Conservation (phyloP, 2,888 invertebrate species). For the Drosophila kambysellisi region DNA sequence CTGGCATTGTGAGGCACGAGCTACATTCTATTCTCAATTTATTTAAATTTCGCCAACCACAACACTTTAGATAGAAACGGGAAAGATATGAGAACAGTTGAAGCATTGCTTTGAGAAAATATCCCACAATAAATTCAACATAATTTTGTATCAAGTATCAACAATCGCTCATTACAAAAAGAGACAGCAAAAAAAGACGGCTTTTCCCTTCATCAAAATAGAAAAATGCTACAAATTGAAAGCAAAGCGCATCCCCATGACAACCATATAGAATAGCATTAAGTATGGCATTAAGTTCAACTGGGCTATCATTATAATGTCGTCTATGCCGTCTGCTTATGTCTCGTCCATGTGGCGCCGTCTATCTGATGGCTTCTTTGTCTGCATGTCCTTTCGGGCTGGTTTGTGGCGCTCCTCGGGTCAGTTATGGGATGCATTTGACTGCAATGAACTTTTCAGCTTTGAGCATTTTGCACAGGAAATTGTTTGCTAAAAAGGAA, state of each 20-base stretch:
- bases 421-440: constrained; percentile 54
- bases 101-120: not conserved
- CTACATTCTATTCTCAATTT: not conserved
- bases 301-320: constrained; percentile 48
- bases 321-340: constrained; percentile 35
- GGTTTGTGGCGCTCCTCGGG: constrained; percentile 21
- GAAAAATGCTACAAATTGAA: constrained; percentile 1
- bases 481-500: constrained; percentile 59
- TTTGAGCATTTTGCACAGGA: constrained; percentile 34
- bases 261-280: constrained; percentile 2
- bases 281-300: constrained; percentile 19
- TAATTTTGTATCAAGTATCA: constrained; percentile 14
- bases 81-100: not conserved
- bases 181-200: not conserved
- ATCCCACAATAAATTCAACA: not conserved
- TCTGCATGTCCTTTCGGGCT: constrained; percentile 23
- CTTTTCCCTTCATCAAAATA: not conserved
- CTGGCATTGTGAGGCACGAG: not conserved
- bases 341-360: constrained; percentile 77
- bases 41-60: not conserved
- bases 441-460: constrained; percentile 63
- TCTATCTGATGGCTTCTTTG: constrained; percentile 54
- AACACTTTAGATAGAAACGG: not conserved
- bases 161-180: constrained; percentile 10
- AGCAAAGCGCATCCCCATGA: constrained; percentile 28